Conservation (phyloP, 2,113 vertebrate genomes). For the Nibea albiflora region DNA sequence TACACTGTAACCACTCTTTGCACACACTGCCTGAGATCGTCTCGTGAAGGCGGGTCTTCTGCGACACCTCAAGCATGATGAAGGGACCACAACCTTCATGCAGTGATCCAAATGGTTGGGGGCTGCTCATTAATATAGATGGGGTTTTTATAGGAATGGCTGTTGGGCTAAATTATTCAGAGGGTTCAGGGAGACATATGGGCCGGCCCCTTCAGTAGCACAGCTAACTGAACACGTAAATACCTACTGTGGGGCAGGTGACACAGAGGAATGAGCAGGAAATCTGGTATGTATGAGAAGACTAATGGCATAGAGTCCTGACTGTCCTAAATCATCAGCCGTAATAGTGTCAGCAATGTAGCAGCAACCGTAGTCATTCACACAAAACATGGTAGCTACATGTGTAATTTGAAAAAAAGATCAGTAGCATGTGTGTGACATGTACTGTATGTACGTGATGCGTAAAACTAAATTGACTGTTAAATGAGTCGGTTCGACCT, state of each 20-base stretch:
- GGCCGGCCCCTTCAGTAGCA: slow-evolving; percentile 63
- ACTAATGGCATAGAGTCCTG: slow-evolving; percentile 57
- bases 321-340: slow-evolving; percentile 67
- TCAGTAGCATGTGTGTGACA: not conserved
- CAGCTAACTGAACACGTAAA: slow-evolving; percentile 75
- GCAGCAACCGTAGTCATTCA: slow-evolving; percentile 15
- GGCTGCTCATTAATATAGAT: slow-evolving; percentile 85
- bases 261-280: slow-evolving; percentile 44
- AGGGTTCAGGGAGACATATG: slow-evolving; percentile 77
- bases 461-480: not conserved
- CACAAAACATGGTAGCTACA: slow-evolving; percentile 2
- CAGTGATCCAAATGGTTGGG: slow-evolving; percentile 74
- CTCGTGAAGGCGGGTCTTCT: slow-evolving; percentile 31
- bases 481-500: not conserved
- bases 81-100: slow-evolving; percentile 56
- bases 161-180: slow-evolving; percentile 84
- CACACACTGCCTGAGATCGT: slow-evolving; percentile 14
- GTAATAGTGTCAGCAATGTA: slow-evolving; percentile 50
- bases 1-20: not conserved
- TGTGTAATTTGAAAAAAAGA: slow-evolving; percentile 32
- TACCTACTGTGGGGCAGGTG: slow-evolving; percentile 67
- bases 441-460: slow-evolving; percentile 1
- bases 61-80: slow-evolving; percentile 56
- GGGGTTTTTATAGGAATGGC: slow-evolving; percentile 83
- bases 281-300: slow-evolving; percentile 47